A percentile compares a stretch with the other conserved stretches of the same genome.
Conservation (phyloP, 30 jellyfish, hydroid and myxozoan species). For the Aurelia sp. region DNA sequence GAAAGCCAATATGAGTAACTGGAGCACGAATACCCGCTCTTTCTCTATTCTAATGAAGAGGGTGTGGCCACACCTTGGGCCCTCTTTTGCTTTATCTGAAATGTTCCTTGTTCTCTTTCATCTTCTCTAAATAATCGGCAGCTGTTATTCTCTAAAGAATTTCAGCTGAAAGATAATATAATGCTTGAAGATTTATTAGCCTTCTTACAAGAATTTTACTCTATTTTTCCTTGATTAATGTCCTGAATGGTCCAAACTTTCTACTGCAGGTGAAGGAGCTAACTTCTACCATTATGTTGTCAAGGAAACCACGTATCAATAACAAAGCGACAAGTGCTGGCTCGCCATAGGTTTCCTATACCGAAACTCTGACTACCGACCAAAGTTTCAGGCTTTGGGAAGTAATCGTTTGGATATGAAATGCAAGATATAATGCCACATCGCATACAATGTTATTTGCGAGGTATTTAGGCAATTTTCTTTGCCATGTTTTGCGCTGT, state of each 20-base stretch:
- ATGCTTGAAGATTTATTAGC: background rate
- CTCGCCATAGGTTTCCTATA: background rate
- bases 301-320: background rate
- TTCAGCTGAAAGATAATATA: background rate
- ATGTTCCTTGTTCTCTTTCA: conserved; percentile 1
- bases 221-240: too few relatives aligned
- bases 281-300: background rate
- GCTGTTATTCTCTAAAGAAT: background rate
- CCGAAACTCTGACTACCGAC: background rate
- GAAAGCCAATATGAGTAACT: background rate
- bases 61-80: conserved; percentile 55
- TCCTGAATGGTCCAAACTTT: too few relatives aligned
- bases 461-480: too few relatives aligned
- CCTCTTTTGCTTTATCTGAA: conserved; percentile 5
- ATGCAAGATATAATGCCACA: background rate
- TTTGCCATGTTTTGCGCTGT: too few relatives aligned
- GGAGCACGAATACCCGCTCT: conserved; percentile 36
- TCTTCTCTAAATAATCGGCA: background rate
- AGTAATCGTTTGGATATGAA: background rate
- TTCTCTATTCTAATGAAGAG: conserved; percentile 21
- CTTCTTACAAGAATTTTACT: background rate
- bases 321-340: background rate
- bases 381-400: background rate
- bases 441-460: background rate
- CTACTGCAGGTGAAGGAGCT: too few relatives aligned